phyloP scores from a whole-genome alignment of 2,797 vertebrate species.

The Tolypeutes matacus region DNA sequence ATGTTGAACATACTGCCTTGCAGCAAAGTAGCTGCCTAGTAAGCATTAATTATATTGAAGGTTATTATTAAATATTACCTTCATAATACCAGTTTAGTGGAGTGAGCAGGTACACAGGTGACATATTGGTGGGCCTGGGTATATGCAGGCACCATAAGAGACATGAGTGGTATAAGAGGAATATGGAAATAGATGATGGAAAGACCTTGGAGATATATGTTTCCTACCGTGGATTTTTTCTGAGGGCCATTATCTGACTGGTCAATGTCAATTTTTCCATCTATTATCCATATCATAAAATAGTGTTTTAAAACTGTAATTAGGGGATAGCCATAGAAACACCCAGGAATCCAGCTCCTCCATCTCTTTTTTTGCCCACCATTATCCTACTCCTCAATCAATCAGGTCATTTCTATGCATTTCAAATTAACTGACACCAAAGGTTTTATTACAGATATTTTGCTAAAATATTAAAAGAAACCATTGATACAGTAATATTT shows the following conservation, averaged over 20 bases:
- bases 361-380: background rate
- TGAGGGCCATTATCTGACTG: background rate
- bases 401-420: background rate
- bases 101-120: background rate
- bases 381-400: background rate
- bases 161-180: background rate
- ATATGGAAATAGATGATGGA: background rate
- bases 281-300: background rate
- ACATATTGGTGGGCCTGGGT: background rate
- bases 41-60: background rate
- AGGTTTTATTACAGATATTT: background rate
- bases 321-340: background rate
- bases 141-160: background rate
- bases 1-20: background rate
- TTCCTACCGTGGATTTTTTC: background rate
- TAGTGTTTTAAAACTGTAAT: slow-evolving; percentile 20
- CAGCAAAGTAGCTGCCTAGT: background rate
- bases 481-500: background rate
- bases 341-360: background rate
- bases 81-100: background rate
- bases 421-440: background rate
- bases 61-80: background rate
- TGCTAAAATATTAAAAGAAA: background rate
- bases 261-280: background rate
- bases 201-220: background rate